phyloP scores from a whole-genome alignment of 1,140 invertebrate species.

The Macrotrachela quadricornifera region DNA sequence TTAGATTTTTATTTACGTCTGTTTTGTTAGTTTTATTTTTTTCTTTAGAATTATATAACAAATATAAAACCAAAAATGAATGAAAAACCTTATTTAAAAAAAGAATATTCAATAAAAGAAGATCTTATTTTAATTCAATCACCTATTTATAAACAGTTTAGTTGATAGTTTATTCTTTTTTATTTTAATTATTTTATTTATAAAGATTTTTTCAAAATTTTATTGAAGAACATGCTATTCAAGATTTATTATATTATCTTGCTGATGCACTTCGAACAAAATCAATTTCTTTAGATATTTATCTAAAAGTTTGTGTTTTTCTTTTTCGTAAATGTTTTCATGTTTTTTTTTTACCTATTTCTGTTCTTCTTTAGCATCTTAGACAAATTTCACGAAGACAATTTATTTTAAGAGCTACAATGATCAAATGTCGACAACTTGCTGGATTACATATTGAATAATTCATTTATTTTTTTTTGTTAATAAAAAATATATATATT shows the following conservation, averaged over 20 bases:
- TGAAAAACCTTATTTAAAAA: slow-evolving; percentile 51
- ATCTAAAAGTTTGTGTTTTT: not conserved
- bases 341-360: not conserved
- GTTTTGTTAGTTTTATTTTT: too few relatives aligned
- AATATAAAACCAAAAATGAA: slow-evolving; percentile 60
- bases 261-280: slow-evolving; percentile 61
- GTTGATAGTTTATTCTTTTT: too few relatives aligned
- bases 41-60: slow-evolving; percentile 53
- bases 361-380: slow-evolving; percentile 45
- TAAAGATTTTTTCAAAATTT: slow-evolving; percentile 81
- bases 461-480: too few relatives aligned
- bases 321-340: not conserved
- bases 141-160: slow-evolving; percentile 83
- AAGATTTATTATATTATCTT: slow-evolving; percentile 94
- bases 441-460: slow-evolving; percentile 37
- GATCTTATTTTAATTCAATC: slow-evolving; percentile 86
- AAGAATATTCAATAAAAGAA: slow-evolving; percentile 55
- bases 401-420: slow-evolving; percentile 76
- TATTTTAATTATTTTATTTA: too few relatives aligned
- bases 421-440: slow-evolving; percentile 86
- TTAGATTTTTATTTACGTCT: slow-evolving; percentile 5
- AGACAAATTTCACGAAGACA: slow-evolving; percentile 76
- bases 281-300: slow-evolving; percentile 11
- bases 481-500: too few relatives aligned
- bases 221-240: slow-evolving; percentile 86